A percentile compares a stretch with the other conserved stretches of the same genome.
These are phyloP conservation scores for Eutolmus rufibarbis DNA, from an alignment of 2,888 invertebrate species.

Conservation along the genomic window DNA sequence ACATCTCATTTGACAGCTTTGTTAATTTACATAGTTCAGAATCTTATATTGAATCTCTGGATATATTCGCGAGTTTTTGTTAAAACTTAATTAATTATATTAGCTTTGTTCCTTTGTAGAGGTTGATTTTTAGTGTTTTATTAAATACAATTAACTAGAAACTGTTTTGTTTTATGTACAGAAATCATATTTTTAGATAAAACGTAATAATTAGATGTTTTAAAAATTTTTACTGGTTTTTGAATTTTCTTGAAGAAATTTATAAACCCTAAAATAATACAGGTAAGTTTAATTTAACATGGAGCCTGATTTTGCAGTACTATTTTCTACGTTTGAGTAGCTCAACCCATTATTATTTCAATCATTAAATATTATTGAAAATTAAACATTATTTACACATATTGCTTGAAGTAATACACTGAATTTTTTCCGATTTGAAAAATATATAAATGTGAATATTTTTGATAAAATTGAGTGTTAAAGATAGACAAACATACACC, in stretches of 20 bases:
- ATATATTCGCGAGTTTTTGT: not conserved
- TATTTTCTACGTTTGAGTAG: too few relatives aligned
- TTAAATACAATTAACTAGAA: not conserved
- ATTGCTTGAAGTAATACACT: too few relatives aligned
- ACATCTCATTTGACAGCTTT: not conserved
- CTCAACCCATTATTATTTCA: too few relatives aligned
- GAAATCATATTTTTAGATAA: not conserved
- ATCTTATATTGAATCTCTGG: not conserved
- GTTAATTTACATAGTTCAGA: not conserved
- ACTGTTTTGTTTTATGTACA: not conserved
- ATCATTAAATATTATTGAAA: too few relatives aligned
- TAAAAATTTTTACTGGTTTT: not conserved
- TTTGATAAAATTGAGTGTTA: too few relatives aligned
- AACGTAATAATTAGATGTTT: not conserved
- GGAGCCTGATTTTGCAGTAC: not conserved
- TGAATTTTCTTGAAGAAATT: not conserved
- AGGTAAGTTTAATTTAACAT: not conserved
- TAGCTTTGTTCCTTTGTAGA: not conserved
- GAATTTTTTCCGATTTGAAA: too few relatives aligned
- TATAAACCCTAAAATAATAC: not conserved
- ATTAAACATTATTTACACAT: too few relatives aligned
- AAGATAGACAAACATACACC: too few relatives aligned
- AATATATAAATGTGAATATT: too few relatives aligned
- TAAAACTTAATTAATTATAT: not conserved
- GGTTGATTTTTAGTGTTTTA: not conserved